phyloP scores from a whole-genome alignment of 2,888 invertebrate species.

The Tipula helvola region DNA sequence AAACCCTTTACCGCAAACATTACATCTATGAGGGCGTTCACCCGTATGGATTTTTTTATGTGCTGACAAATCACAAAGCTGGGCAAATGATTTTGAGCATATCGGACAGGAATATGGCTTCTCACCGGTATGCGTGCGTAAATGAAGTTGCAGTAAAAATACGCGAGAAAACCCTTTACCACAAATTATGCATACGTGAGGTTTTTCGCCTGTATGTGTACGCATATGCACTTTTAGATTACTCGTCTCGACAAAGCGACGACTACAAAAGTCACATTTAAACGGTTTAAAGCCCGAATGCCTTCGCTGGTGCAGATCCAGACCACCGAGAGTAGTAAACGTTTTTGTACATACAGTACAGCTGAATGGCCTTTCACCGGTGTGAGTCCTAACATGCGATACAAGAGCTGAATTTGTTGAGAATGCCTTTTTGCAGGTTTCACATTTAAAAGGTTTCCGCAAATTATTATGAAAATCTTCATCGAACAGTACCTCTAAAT shows the following conservation, averaged over 20 bases:
- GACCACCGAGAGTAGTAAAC: conserved; percentile 18
- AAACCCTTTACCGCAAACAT: conserved; percentile 17
- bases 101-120: conserved; percentile 14
- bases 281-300: conserved; percentile 22
- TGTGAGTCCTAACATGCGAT: conserved; percentile 15
- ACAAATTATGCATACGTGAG: conserved; percentile 27
- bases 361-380: conserved; percentile 16
- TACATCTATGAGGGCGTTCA: conserved; percentile 19
- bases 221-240: conserved; percentile 28
- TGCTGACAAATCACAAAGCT: conserved; percentile 19
- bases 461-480: neutral
- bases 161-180: conserved; percentile 27
- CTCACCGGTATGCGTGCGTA: conserved; percentile 14
- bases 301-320: conserved; percentile 15
- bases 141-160: conserved; percentile 23
- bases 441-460: conserved; percentile 4
- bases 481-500: neutral
- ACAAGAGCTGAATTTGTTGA: conserved; percentile 15
- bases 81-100: conserved; percentile 19
- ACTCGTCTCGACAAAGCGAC: conserved; percentile 27
- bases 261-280: conserved; percentile 24
- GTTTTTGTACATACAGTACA: conserved; percentile 15
- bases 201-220: conserved; percentile 28
- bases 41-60: conserved; percentile 20
- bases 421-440: conserved; percentile 11